A percentile compares a stretch with the other conserved stretches of the same genome.
Evolutionary conservation across 2,797 vertebrate genomes (phyloP).

Genomic region (Apogon talboti): DNA sequence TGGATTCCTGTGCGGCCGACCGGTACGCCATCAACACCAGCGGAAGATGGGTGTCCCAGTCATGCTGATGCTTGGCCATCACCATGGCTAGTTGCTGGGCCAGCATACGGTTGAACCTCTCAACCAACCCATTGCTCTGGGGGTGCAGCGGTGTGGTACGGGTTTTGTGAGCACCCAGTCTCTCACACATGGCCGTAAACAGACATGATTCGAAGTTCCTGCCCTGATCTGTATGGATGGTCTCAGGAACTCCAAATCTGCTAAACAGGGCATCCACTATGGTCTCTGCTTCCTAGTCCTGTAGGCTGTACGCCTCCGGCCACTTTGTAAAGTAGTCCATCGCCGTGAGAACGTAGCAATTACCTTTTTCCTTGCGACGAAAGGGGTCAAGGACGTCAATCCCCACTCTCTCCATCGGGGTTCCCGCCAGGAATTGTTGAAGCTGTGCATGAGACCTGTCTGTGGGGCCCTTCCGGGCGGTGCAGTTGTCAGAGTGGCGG

Average conservation of each 20-base stretch:
- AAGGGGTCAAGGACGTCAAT: slow-evolving; percentile 6
- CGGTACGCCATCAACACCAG: neutral
- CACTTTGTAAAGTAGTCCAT: slow-evolving; percentile 25
- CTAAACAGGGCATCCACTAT: slow-evolving; percentile 12
- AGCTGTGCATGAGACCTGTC: neutral
- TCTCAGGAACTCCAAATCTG: slow-evolving; percentile 3
- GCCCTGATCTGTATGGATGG: neutral
- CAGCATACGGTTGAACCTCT: no score
- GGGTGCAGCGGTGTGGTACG: no score
- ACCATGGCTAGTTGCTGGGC: no score
- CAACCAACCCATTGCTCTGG: no score
- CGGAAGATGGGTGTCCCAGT: neutral
- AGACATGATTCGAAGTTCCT: neutral
- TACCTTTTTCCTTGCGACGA: neutral
- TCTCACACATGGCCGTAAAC: neutral
- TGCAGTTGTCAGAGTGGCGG: neutral
- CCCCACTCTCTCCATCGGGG: slow-evolving; percentile 6
- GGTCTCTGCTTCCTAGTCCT: slow-evolving; percentile 16
- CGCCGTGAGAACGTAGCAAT: neutral
- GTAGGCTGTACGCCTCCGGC: slow-evolving; percentile 1
- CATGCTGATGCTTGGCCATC: neutral
- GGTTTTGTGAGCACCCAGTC: no score
- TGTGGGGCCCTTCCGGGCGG: neutral
- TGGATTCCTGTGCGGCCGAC: neutral
- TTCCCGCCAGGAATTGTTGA: neutral